These are phyloP conservation scores for Rhagoletis zephyria DNA, from an alignment of 1,140 invertebrate species.

Conservation along the genomic window DNA sequence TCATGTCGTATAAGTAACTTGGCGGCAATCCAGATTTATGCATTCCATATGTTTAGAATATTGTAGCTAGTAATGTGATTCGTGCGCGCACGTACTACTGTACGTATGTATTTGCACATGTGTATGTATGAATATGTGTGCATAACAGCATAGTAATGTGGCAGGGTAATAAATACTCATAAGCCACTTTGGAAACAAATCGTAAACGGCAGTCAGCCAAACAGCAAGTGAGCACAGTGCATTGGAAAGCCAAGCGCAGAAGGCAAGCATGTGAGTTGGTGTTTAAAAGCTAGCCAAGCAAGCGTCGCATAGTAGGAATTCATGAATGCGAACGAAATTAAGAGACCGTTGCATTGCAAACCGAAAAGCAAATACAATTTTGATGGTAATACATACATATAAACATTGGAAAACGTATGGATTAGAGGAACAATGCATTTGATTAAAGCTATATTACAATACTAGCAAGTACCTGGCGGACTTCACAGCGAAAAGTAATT, in stretches of 20 bases:
- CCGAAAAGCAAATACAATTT: too few relatives aligned
- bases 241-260: background rate
- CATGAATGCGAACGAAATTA: too few relatives aligned
- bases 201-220: background rate
- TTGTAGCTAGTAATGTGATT: background rate
- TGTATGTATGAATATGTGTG: background rate
- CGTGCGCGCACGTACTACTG: background rate
- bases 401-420: too few relatives aligned
- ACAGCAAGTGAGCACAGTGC: background rate
- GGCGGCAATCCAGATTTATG: background rate
- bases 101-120: background rate
- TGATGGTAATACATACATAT: too few relatives aligned
- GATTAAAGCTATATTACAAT: too few relatives aligned
- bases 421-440: too few relatives aligned
- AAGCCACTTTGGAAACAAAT: conserved; percentile 1
- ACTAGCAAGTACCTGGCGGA: too few relatives aligned
- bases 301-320: too few relatives aligned
- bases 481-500: too few relatives aligned
- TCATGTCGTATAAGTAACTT: conserved; percentile 37
- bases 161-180: conserved; percentile 36
- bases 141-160: background rate
- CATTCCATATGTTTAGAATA: background rate
- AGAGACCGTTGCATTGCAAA: too few relatives aligned
- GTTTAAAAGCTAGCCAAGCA: too few relatives aligned
- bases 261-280: too few relatives aligned